These are phyloP conservation scores for Elmis aenea DNA, from an alignment of 2,888 invertebrate species.

Conservation along the genomic window DNA sequence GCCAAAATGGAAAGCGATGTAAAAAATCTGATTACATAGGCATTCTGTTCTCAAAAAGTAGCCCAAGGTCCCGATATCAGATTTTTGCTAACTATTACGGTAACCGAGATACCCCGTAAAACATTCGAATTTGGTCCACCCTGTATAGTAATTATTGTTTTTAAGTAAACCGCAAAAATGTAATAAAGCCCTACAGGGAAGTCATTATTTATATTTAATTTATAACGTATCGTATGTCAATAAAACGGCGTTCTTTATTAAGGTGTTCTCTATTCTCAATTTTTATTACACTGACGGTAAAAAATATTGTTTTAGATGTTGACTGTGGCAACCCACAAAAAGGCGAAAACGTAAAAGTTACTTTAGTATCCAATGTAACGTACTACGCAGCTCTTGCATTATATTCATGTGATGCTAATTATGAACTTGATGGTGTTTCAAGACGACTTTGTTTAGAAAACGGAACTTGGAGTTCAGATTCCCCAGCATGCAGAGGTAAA, in stretches of 20 bases:
- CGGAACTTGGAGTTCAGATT: conserved; percentile 84
- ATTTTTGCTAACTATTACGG: too few relatives aligned
- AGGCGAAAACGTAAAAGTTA: conserved; percentile 69
- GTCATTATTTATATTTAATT: conserved; percentile 2
- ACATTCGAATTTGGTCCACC: too few relatives aligned
- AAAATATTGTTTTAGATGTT: conserved; percentile 57
- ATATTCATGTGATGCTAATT: conserved; percentile 79
- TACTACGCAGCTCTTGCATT: conserved; percentile 82
- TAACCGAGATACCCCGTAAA: too few relatives aligned
- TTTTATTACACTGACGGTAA: not conserved
- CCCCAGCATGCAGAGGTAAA: conserved; percentile 75
- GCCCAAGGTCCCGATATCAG: too few relatives aligned
- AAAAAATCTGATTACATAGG: too few relatives aligned
- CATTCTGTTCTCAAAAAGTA: too few relatives aligned
- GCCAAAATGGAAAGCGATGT: too few relatives aligned
- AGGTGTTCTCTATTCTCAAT: not conserved
- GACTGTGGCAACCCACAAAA: conserved; percentile 77
- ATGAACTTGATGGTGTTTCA: conserved; percentile 76
- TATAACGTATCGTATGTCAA: too few relatives aligned
- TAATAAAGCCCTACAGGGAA: too few relatives aligned
- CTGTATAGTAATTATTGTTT: too few relatives aligned
- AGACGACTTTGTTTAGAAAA: conserved; percentile 80
- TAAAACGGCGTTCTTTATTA: too few relatives aligned
- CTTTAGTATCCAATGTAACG: conserved; percentile 79
- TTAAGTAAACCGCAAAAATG: too few relatives aligned